Evolutionary conservation across 2,888 invertebrate genomes (phyloP), one percentile per base, ranked within the genome.

Genomic region (Thera obeliscata): DNA sequence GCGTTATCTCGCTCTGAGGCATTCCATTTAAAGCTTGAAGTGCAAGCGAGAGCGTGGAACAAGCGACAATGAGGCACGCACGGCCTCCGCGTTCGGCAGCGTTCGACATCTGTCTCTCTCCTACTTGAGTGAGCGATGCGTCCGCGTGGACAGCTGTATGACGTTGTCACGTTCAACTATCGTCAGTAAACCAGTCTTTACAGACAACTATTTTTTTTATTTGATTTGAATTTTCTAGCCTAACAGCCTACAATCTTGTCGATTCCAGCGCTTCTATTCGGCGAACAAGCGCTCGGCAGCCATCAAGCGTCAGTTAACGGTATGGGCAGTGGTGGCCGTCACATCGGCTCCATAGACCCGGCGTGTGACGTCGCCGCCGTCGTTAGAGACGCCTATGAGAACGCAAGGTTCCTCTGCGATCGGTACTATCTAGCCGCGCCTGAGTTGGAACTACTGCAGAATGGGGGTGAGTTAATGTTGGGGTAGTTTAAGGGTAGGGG

Each of bases 291-390:
- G 68, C 80, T 94, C n/a, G 88, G 87, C 3, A 80, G 81, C 0
- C 82, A 84, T 0, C 94, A 80, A 68, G 86, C 86, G 0, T 87
- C 91, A 0, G 87, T 91, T 0, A 87, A 86, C 71, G 93, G 93
- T 0, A 90, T 91, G 46, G 95, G 94, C 3, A 90, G 87, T 68
- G 94, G 95, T 70, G 95, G 96, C 55, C 95, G 97, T 58, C 99
- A 99, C 86, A 97, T 99, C 72, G 99, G 99, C 61, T 98, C 98
- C 82, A 98, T 99, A 78, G 99, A 99, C 94, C 99, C 99, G 0
- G 96, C 96, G 73, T 99, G 99, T 85, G 97, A 98, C 91, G 96
- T 99, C 12, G 96, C 96, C 43, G 95, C 96, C 54, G 98, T 99
- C 3, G 97, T 99, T 35, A 94, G 95, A 78, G 99, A 99, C 92